Conservation (phyloP, 1,140 invertebrate species). For the Anadara kagoshimensis region DNA sequence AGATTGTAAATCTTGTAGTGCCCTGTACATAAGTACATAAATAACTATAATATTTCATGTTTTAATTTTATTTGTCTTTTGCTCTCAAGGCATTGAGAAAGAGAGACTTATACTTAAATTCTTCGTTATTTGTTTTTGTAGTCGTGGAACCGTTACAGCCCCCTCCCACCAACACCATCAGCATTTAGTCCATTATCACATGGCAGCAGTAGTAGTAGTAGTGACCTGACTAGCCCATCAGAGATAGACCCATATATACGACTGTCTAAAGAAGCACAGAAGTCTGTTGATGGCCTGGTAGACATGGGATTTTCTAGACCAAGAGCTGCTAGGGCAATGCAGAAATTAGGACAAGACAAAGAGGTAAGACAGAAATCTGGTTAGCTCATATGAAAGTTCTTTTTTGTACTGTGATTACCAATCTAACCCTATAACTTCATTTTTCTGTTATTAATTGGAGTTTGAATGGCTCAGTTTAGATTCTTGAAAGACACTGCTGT, state of each 20-base stretch:
- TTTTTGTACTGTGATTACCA: neutral
- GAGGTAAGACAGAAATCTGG: constrained; percentile 78
- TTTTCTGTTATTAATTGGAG: no score
- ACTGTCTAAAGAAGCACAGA: constrained; percentile 78
- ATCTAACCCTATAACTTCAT: no score
- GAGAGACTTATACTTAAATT: no score
- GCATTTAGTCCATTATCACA: neutral
- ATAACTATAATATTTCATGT: no score
- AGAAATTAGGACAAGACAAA: constrained; percentile 85
- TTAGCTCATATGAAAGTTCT: neutral
- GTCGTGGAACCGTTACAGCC: constrained; percentile 56
- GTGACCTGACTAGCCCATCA: constrained; percentile 33
- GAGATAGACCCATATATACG: constrained; percentile 76
- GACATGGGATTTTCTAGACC: constrained; percentile 89
- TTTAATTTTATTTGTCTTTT: no score
- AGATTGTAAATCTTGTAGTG: no score
- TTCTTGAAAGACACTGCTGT: no score
- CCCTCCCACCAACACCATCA: constrained; percentile 45
- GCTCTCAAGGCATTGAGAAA: no score
- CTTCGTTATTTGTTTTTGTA: constrained; percentile 27
- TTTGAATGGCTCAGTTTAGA: no score
- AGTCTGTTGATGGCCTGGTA: constrained; percentile 82
- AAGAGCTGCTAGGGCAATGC: constrained; percentile 84
- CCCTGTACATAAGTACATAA: no score
- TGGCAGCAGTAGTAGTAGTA: constrained; percentile 22